These are phyloP conservation scores for Catharus ustulatus DNA, from an alignment of 2,797 vertebrate species.

Conservation along the genomic window DNA sequence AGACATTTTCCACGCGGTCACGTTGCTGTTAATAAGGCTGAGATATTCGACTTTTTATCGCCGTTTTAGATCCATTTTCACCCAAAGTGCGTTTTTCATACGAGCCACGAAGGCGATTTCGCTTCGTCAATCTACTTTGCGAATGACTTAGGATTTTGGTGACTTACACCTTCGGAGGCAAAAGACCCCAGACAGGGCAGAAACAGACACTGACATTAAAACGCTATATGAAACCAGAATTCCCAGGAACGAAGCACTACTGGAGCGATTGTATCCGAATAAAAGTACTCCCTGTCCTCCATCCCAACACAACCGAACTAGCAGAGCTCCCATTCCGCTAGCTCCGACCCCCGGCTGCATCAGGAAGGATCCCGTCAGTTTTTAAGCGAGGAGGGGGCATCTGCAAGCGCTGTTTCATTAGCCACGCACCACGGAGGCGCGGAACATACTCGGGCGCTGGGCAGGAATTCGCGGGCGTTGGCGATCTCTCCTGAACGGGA, in stretches of 20 bases:
- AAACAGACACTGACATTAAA: neutral
- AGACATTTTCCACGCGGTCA: neutral
- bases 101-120: neutral
- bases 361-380: neutral
- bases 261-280: neutral
- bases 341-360: neutral
- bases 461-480: neutral
- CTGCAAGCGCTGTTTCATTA: neutral
- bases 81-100: neutral
- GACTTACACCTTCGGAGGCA: neutral
- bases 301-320: neutral
- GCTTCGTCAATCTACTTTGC: neutral
- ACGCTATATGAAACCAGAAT: neutral
- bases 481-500: constrained; percentile 18
- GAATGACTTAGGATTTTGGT: neutral
- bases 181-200: neutral
- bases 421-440: neutral
- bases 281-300: neutral
- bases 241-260: neutral
- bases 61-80: neutral
- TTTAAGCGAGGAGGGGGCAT: neutral
- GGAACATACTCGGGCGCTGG: neutral
- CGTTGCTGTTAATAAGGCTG: neutral
- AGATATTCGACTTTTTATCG: neutral
- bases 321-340: neutral